These are phyloP conservation scores for Zaprionus capensis DNA, from an alignment of 1,140 invertebrate genomes.

Conservation along the genomic window DNA sequence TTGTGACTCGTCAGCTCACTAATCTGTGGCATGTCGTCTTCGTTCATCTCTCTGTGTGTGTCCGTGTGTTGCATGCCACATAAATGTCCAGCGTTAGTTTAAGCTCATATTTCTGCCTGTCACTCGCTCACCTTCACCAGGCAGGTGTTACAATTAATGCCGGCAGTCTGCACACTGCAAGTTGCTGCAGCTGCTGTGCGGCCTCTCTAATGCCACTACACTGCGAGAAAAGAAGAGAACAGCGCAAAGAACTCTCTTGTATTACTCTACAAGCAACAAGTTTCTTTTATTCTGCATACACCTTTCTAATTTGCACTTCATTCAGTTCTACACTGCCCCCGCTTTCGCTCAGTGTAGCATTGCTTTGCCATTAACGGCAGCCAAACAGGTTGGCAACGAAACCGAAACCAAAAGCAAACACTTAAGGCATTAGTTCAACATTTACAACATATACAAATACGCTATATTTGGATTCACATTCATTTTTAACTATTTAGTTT, in stretches of 20 bases:
- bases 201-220: background rate
- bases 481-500: constrained; percentile 5
- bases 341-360: constrained; percentile 4
- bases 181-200: background rate
- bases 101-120: constrained; percentile 14
- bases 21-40: constrained; percentile 12
- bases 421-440: background rate
- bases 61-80: constrained; percentile 31
- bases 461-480: constrained; percentile 6
- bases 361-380: constrained; percentile 5
- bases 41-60: background rate
- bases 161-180: background rate
- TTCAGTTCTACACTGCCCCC: background rate
- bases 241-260: background rate
- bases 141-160: constrained; percentile 38
- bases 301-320: background rate
- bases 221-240: background rate
- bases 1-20: constrained; percentile 6
- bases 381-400: constrained; percentile 11
- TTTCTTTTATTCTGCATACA: background rate
- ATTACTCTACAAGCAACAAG: background rate
- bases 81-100: constrained; percentile 23
- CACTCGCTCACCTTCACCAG: constrained; percentile 50
- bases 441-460: constrained; percentile 11
- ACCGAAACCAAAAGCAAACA: constrained; percentile 10